Percentiles rank a stretch among this genome's conserved stretches.
Conservation (phyloP, 37 sponge, comb jelly and placozoan species). For the Petrosia ficiformis region DNA sequence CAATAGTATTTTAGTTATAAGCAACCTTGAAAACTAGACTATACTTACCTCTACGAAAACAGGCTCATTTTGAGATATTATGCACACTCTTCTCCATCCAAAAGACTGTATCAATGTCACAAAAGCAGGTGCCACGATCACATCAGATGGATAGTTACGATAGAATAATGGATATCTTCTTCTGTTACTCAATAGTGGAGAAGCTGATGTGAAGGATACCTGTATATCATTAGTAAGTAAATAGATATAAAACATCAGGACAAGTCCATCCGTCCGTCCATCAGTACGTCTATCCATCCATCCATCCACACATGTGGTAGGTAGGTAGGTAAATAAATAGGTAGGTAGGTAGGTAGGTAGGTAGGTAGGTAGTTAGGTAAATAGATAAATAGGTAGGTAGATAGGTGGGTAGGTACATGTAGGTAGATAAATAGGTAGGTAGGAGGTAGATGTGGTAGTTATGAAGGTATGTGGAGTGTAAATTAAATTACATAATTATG, state of each 20-base stretch:
- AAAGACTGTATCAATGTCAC: constrained; percentile 9
- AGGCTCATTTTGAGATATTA: constrained; percentile 23
- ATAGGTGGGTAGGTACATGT: no score
- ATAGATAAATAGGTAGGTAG: no score
- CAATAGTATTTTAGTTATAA: no score
- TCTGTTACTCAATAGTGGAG: constrained; percentile 13
- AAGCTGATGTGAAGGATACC: constrained; percentile 26
- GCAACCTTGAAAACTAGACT: no score
- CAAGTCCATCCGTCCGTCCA: background rate
- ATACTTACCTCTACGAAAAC: constrained; percentile 5
- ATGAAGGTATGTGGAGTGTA: no score
- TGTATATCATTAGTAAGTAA: background rate
- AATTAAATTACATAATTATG: background rate
- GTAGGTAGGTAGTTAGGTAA: no score
- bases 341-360: no score
- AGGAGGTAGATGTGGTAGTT: no score
- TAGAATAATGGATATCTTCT: constrained; percentile 4
- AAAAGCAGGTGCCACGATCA: constrained; percentile 3
- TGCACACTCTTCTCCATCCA: constrained; percentile 27
- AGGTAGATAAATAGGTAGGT: no score
- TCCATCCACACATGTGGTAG: no score
- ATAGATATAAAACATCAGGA: background rate
- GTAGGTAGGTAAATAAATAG: no score
- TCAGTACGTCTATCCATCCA: no score
- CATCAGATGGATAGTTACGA: constrained; percentile 17